Evolutionary conservation across 1,140 invertebrate species (phyloP).

Genomic region (Drosophila pandora): DNA sequence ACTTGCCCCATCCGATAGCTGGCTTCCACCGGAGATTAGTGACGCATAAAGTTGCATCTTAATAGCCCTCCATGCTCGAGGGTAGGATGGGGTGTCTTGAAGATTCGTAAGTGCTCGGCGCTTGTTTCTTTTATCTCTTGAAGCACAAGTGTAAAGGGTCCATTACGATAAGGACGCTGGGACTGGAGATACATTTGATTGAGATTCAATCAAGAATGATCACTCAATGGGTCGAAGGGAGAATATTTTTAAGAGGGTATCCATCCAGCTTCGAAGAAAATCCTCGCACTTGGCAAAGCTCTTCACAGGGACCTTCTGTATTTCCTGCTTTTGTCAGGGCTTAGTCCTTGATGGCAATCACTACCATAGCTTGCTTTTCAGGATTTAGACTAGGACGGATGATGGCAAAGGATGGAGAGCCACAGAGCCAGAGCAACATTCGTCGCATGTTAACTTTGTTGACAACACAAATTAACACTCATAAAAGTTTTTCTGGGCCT

Average conservation of each 20-base stretch:
- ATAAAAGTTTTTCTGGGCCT: slow-evolving; percentile 68
- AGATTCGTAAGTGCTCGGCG: slow-evolving; percentile 18
- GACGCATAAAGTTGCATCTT: slow-evolving; percentile 76
- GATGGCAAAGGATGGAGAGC: slow-evolving; percentile 1
- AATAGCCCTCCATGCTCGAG: slow-evolving; percentile 62
- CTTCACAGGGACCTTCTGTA: background rate
- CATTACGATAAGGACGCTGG: slow-evolving; percentile 19
- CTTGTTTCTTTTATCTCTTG: slow-evolving; percentile 1
- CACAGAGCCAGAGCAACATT: slow-evolving; percentile 21
- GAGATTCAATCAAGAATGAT: slow-evolving; percentile 13
- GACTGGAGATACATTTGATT: background rate
- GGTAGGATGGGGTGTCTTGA: slow-evolving; percentile 20
- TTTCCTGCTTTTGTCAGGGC: slow-evolving; percentile 4
- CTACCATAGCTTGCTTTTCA: slow-evolving; percentile 20
- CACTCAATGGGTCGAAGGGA: background rate
- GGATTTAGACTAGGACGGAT: background rate
- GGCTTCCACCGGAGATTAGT: slow-evolving; percentile 58
- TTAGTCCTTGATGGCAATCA: slow-evolving; percentile 21
- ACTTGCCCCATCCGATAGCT: slow-evolving; percentile 15
- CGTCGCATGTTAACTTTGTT: slow-evolving; percentile 71
- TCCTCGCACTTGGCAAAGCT: slow-evolving; percentile 20
- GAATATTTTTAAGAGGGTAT: background rate
- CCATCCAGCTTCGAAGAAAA: slow-evolving; percentile 1
- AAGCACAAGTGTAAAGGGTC: slow-evolving; percentile 30
- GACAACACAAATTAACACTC: slow-evolving; percentile 80